Evolutionary conservation across 1,140 invertebrate genomes (phyloP), one percentile per base, ranked within the genome.

Genomic region (Theocolax elegans): DNA sequence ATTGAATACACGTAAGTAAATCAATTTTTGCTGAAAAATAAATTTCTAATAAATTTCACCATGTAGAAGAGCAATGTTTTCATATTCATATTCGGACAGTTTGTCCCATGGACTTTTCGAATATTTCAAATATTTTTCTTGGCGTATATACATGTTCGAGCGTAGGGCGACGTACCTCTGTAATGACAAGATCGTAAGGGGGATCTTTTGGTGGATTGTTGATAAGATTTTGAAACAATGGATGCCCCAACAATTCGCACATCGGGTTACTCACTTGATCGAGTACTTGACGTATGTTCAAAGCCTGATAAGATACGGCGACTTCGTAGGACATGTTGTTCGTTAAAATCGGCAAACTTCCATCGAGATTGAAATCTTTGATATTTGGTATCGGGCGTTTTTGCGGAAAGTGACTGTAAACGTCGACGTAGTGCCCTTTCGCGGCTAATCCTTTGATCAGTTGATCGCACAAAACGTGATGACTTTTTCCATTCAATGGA

Each of bases 351-450:
- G 75, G 76, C 21, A 75, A 19, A 13, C 69, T 73, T 3, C 80
- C 80, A 35, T 58, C 49, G 8, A 85, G 15, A 59, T 77, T 83
- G 23, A 80, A 69, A 44, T 85, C 79, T 21, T 67, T 78, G 63
- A 79, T 82, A 59, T 82, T 85, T 7, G 65, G 69, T 70, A 66
- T 75, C 70, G 71, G 73, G 73, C 72, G 31, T 8, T 74, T 84
- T 2, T 81, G 76, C 2, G 85, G 79, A 72, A 87, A 88, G 17
- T 87, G 80, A 67, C 86, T 88, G 3, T 89, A 74, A 38, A 38
- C 6, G 12, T 38, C 35, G 6, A 38, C 35, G 6, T 38, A 12
- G 35, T 38, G 35, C 6, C 35, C 12, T 38, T 38, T 38, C 12
- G 12, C 35, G 35, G 35, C 35, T 38, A 38, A 38, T 38, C 35